Conservation (phyloP, 1,140 invertebrate species). For the Neelides sp. region DNA sequence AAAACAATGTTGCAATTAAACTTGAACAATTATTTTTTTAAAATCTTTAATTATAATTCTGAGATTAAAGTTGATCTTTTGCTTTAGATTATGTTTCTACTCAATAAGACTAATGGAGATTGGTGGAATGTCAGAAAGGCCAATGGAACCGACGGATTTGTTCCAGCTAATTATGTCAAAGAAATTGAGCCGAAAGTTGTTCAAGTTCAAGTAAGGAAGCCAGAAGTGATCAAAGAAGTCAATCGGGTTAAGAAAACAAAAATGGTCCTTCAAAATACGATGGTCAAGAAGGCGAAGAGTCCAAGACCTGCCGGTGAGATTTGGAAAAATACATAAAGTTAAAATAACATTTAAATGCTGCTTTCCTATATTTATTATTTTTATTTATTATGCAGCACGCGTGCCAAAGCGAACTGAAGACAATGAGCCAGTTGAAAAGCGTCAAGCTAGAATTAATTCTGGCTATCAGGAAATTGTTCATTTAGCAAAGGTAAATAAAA, state of each 20-base stretch:
- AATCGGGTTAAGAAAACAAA: conserved; percentile 80
- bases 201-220: conserved; percentile 65
- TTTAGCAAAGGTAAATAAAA: conserved; percentile 47
- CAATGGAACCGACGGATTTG: conserved; percentile 86
- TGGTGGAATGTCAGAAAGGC: conserved; percentile 95
- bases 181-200: conserved; percentile 78
- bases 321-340: too few relatives aligned
- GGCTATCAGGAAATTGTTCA: conserved; percentile 68
- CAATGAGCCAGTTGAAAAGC: conserved; percentile 66
- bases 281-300: conserved; percentile 39
- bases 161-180: conserved; percentile 91
- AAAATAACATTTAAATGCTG: too few relatives aligned
- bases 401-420: conserved; percentile 40
- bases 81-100: conserved; percentile 65
- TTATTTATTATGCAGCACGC: conserved; percentile 17
- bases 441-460: conserved; percentile 63
- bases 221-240: conserved; percentile 66
- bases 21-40: neutral
- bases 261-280: conserved; percentile 70
- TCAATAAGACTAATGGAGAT: conserved; percentile 90
- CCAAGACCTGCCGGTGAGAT: conserved; percentile 32
- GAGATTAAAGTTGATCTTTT: conserved; percentile 12
- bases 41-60: too few relatives aligned
- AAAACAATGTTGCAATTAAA: conserved; percentile 1
- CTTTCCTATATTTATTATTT: conserved; percentile 1